Conservation (phyloP, 30 jellyfish, hydroid and myxozoan genomes). For the Rhopilema esculentum region DNA sequence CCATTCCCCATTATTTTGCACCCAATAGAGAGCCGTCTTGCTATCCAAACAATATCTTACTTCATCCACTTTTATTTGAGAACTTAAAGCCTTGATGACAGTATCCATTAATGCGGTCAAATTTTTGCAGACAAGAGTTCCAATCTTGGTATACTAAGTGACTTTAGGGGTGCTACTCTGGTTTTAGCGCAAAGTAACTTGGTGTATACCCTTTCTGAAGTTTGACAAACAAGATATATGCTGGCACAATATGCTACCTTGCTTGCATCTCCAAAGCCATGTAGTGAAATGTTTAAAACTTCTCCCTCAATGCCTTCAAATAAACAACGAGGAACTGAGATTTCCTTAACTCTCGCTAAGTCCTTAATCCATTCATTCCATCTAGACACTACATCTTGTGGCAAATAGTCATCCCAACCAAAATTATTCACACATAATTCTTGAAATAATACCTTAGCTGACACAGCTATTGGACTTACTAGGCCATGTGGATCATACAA, state of each 20-base stretch:
- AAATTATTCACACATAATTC: slow-evolving; percentile 1
- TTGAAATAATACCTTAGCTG: slow-evolving; percentile 16
- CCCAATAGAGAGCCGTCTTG: neutral
- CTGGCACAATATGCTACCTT: slow-evolving; percentile 1
- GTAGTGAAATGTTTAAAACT: neutral
- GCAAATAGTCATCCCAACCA: slow-evolving; percentile 32
- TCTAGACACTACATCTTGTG: neutral
- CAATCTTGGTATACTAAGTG: slow-evolving; percentile 19
- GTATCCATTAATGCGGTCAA: neutral
- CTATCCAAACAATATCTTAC: no score
- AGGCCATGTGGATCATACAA: slow-evolving; percentile 40
- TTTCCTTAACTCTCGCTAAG: neutral
- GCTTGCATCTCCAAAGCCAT: slow-evolving; percentile 11
- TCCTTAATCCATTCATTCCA: slow-evolving; percentile 31
- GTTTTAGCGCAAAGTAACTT: no score
- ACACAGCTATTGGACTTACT: slow-evolving; percentile 35
- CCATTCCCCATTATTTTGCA: neutral
- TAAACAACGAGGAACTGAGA: slow-evolving; percentile 2
- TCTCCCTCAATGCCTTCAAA: neutral
- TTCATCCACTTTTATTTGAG: neutral
- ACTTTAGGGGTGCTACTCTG: slow-evolving; percentile 43
- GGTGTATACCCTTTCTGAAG: neutral
- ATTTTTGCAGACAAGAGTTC: slow-evolving; percentile 45
- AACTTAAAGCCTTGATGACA: neutral
- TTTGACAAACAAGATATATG: neutral